Evolutionary conservation across 2,888 invertebrate genomes (phyloP).

Genomic region (Metallyticus violacea): DNA sequence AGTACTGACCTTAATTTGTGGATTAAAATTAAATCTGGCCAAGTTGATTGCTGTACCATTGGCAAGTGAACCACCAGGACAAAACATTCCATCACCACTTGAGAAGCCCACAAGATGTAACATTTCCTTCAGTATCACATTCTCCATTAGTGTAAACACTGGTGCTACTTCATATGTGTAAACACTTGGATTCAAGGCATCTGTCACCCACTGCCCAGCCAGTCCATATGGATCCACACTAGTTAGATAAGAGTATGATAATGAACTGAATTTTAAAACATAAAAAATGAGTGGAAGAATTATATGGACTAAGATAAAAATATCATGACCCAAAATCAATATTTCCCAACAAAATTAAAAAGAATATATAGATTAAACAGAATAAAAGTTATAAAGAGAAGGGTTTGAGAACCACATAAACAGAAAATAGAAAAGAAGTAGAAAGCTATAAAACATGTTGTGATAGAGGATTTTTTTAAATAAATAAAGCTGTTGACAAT

Average conservation of each 20-base stretch:
- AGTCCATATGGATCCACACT: slow-evolving; percentile 54
- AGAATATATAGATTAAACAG: too few relatives aligned
- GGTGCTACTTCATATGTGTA: slow-evolving; percentile 59
- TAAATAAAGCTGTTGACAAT: too few relatives aligned
- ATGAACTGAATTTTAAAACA: too few relatives aligned
- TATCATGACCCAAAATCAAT: too few relatives aligned
- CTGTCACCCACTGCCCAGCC: slow-evolving; percentile 53
- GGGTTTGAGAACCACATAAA: too few relatives aligned
- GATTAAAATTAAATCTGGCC: slow-evolving; percentile 51
- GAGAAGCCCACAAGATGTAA: slow-evolving; percentile 48
- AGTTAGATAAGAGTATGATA: background rate
- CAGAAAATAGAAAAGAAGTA: too few relatives aligned
- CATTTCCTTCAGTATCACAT: slow-evolving; percentile 49
- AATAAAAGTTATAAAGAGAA: too few relatives aligned
- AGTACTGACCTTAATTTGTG: slow-evolving; percentile 48
- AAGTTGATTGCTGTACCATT: slow-evolving; percentile 56
- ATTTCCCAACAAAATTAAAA: too few relatives aligned
- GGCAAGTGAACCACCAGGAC: slow-evolving; percentile 57
- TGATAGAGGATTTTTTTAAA: too few relatives aligned
- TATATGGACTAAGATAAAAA: too few relatives aligned
- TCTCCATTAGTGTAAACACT: slow-evolving; percentile 55
- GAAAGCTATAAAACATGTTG: too few relatives aligned
- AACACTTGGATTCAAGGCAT: slow-evolving; percentile 52
- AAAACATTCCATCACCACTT: slow-evolving; percentile 52
- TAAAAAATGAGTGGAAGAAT: too few relatives aligned